These are phyloP conservation scores for Stegastes partitus DNA, from an alignment of 2,113 vertebrate genomes.

Conservation along the genomic window DNA sequence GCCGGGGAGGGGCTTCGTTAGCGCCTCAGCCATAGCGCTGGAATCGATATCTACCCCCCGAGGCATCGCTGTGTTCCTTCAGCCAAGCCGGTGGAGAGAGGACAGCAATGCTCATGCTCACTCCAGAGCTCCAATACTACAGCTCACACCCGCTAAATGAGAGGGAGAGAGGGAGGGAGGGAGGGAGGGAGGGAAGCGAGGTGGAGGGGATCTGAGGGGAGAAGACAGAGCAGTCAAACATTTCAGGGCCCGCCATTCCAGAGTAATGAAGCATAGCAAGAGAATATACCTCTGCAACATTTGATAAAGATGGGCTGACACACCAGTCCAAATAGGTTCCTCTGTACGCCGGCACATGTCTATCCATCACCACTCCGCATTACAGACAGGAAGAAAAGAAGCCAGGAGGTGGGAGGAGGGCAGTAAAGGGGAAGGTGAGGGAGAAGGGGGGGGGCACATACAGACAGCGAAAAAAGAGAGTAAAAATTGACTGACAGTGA, in stretches of 20 bases:
- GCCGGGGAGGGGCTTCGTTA: conserved; percentile 90
- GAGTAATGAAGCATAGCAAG: conserved; percentile 99
- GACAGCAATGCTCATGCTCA: conserved; percentile 73
- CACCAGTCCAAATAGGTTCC: conserved; percentile 98
- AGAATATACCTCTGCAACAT: conserved; percentile 99
- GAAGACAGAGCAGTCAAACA: conserved; percentile 95
- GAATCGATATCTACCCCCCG: conserved; percentile 89
- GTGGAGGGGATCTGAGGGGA: conserved; percentile 63
- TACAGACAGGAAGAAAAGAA: conserved; percentile 76
- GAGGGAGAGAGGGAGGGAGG: conserved; percentile 53
- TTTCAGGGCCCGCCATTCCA: conserved; percentile 97
- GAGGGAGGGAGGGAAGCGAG: neutral
- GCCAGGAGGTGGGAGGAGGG: conserved; percentile 34
- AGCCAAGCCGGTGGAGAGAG: conserved; percentile 72
- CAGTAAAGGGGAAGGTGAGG: conserved; percentile 45
- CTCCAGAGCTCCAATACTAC: conserved; percentile 73
- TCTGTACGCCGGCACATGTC: conserved; percentile 94
- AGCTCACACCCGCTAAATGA: conserved; percentile 77
- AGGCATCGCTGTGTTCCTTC: conserved; percentile 72
- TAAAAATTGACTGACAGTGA: conserved; percentile 78
- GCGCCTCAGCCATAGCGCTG: conserved; percentile 86
- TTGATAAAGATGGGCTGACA: conserved; percentile 99
- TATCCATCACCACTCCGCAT: conserved; percentile 90
- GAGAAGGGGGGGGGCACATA: conserved; percentile 56
- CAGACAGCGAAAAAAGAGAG: conserved; percentile 70